phyloP scores from a whole-genome alignment of 2,797 vertebrate genomes.

The Melanogrammus aeglefinus region DNA sequence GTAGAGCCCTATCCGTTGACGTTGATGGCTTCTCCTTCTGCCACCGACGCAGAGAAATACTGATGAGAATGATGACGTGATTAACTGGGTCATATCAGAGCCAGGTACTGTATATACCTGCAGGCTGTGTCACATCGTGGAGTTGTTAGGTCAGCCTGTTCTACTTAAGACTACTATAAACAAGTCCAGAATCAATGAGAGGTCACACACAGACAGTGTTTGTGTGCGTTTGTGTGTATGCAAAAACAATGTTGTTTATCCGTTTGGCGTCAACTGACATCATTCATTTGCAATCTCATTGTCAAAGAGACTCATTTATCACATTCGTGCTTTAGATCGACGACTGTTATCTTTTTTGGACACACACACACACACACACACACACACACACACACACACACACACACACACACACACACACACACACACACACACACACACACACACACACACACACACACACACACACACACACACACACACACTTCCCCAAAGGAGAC shows the following conservation, averaged over 20 bases:
- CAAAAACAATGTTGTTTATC: not conserved
- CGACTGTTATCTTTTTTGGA: not conserved
- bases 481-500: constrained; percentile 12
- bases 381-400: constrained; percentile 7
- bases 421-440: constrained; percentile 8
- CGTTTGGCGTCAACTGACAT: not conserved
- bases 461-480: not conserved
- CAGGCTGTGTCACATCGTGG: not conserved
- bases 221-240: not conserved
- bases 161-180: not conserved
- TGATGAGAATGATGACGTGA: not conserved
- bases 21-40: not conserved
- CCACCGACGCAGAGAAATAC: not conserved
- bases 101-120: not conserved
- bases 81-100: not conserved
- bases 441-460: constrained; percentile 8
- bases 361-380: constrained; percentile 7
- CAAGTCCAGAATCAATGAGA: not conserved
- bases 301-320: not conserved
- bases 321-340: no score
- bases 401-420: constrained; percentile 6
- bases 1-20: not conserved
- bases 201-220: constrained; percentile 2
- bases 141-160: not conserved
- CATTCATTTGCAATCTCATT: not conserved